phyloP scores from a whole-genome alignment of 92 coral and sea anemone genomes.

The Paragorgia papillata region DNA sequence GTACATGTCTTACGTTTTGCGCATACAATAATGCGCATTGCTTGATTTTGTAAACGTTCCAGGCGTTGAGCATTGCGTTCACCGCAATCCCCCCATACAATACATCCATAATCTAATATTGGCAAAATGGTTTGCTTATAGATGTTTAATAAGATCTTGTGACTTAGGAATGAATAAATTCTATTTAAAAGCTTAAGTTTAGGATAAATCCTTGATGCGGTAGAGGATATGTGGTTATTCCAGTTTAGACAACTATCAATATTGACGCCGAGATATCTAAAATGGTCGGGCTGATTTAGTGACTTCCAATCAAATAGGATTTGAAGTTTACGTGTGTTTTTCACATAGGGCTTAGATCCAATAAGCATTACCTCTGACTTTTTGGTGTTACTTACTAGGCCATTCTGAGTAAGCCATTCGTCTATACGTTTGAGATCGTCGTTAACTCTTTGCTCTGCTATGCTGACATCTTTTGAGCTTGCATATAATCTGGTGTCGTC shows the following conservation, averaged over 20 bases:
- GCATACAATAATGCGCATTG: conserved; percentile 37
- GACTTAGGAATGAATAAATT: conserved; percentile 37
- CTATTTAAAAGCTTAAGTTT: conserved; percentile 50
- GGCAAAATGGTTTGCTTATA: conserved; percentile 59
- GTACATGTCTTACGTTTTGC: conserved; percentile 25
- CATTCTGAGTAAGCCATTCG: conserved; percentile 22
- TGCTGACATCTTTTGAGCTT: conserved; percentile 35
- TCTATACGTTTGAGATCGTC: conserved; percentile 7
- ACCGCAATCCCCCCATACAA: conserved; percentile 45
- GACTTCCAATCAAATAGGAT: conserved; percentile 35
- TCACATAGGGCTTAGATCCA: conserved; percentile 45
- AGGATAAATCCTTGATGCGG: conserved; percentile 27
- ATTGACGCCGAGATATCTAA: conserved; percentile 42
- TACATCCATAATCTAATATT: conserved; percentile 49
- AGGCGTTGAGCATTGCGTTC: conserved; percentile 27
- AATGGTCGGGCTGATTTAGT: conserved; percentile 41
- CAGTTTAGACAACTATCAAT: conserved; percentile 36
- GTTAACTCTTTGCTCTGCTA: conserved; percentile 40
- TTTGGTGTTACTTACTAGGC: conserved; percentile 47
- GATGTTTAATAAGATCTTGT: conserved; percentile 31
- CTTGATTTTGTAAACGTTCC: conserved; percentile 52
- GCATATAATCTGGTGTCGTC: conserved; percentile 52
- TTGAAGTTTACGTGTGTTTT: conserved; percentile 19
- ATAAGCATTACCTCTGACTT: conserved; percentile 53
- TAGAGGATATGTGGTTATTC: conserved; percentile 11